Percentiles rank a stretch among this genome's conserved stretches.
These are phyloP conservation scores for Autographa pulchrina DNA, from an alignment of 2,888 invertebrate species.

Conservation along the genomic window DNA sequence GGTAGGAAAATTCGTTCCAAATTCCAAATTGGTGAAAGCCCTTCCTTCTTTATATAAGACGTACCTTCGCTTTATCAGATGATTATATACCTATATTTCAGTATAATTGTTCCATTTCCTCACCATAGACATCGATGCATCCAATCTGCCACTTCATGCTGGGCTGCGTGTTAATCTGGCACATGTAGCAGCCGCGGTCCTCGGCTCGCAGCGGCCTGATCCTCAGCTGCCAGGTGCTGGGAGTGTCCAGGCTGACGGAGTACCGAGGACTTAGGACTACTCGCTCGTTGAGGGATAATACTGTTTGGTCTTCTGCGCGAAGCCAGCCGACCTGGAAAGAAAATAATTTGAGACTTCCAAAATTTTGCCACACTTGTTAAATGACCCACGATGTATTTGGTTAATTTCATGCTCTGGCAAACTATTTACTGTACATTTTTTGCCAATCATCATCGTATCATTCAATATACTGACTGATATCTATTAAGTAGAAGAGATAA, in stretches of 20 bases:
- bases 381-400: too few relatives aligned
- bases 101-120: slow-evolving; percentile 63
- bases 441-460: too few relatives aligned
- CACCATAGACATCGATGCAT: slow-evolving; percentile 96
- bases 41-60: too few relatives aligned
- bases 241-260: slow-evolving; percentile 94
- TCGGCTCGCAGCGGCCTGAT: slow-evolving; percentile 94
- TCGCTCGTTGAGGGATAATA: slow-evolving; percentile 94
- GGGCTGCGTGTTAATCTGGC: slow-evolving; percentile 95
- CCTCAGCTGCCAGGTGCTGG: slow-evolving; percentile 95
- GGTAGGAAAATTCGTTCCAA: too few relatives aligned
- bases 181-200: slow-evolving; percentile 97
- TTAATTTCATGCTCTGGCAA: too few relatives aligned
- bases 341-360: not conserved
- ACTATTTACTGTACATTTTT: too few relatives aligned
- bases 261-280: slow-evolving; percentile 96
- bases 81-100: too few relatives aligned
- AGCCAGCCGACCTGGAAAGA: slow-evolving; percentile 95
- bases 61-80: too few relatives aligned
- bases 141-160: slow-evolving; percentile 96
- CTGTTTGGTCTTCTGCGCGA: slow-evolving; percentile 96
- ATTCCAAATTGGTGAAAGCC: too few relatives aligned
- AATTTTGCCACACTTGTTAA: too few relatives aligned
- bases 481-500: too few relatives aligned
- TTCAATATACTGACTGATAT: too few relatives aligned